These are phyloP conservation scores for Enteromius anoplus DNA, from an alignment of 2,797 vertebrate genomes.

Conservation along the genomic window DNA sequence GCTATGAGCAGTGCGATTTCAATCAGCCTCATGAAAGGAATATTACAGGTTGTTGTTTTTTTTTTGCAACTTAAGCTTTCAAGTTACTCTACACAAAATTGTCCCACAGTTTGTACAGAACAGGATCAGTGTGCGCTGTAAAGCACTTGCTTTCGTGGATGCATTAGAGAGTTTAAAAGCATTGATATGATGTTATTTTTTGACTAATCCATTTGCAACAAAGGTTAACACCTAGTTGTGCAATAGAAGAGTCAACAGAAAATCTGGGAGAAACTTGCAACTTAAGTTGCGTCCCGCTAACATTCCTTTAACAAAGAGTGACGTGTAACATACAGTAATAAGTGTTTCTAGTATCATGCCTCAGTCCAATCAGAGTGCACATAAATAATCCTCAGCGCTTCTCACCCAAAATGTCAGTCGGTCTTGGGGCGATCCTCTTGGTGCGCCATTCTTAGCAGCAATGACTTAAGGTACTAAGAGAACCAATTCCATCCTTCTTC, in stretches of 20 bases:
- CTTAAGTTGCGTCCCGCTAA: not conserved
- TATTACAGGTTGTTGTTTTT: not conserved
- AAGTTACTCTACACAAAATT: not conserved
- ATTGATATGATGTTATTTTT: not conserved
- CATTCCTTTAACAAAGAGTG: constrained; percentile 22
- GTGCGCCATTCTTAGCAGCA: constrained; percentile 33
- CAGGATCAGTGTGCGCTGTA: not conserved
- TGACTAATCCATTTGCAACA: not conserved
- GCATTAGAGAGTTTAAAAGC: not conserved
- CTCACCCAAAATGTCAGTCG: not conserved
- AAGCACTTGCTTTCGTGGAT: not conserved
- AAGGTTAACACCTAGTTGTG: not conserved
- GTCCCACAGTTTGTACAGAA: not conserved
- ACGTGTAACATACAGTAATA: constrained; percentile 26
- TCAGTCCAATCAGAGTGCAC: constrained; percentile 30
- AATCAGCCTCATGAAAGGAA: not conserved
- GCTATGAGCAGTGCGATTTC: not conserved
- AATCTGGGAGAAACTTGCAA: not conserved
- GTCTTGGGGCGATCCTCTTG: constrained; percentile 21
- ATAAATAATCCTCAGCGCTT: not conserved
- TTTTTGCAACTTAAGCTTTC: not conserved
- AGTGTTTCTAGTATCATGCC: constrained; percentile 34
- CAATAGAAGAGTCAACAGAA: not conserved
- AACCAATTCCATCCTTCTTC: constrained; percentile 14
- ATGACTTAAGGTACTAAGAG: constrained; percentile 31